phyloP scores from a whole-genome alignment of 2,113 vertebrate genomes.

The Sylvilagus bachmani region DNA sequence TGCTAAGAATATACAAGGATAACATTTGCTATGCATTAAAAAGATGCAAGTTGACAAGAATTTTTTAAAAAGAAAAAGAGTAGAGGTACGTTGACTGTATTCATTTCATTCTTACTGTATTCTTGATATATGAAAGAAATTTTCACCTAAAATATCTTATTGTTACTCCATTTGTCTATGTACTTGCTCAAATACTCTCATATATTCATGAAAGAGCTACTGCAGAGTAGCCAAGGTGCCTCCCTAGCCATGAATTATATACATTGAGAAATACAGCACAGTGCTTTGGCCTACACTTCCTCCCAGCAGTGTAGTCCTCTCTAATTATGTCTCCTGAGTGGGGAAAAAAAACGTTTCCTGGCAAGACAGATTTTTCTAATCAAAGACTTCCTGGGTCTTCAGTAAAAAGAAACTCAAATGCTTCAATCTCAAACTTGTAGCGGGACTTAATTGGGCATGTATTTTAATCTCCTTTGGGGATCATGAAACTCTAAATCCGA shows the following conservation, averaged over 20 bases:
- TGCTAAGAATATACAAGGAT: neutral
- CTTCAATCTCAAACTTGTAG: neutral
- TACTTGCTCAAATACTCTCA: too few relatives aligned
- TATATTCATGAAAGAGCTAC: neutral
- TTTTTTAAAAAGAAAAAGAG: neutral
- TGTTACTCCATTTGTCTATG: neutral
- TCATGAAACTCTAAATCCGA: constrained; percentile 37
- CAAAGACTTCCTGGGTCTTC: constrained; percentile 48
- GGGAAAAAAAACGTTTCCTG: neutral
- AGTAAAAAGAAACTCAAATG: constrained; percentile 49
- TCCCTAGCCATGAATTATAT: neutral
- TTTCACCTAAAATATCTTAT: neutral
- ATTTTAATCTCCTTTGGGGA: constrained; percentile 22
- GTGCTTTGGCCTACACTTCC: neutral
- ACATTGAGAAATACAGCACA: neutral
- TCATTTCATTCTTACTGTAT: neutral
- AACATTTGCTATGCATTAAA: neutral
- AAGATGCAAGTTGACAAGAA: constrained; percentile 1
- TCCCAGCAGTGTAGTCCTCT: neutral
- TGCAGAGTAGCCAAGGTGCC: neutral
- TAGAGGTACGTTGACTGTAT: neutral
- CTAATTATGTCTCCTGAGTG: constrained; percentile 15
- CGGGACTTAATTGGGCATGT: neutral
- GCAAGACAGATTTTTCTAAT: constrained; percentile 38
- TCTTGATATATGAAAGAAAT: neutral